A percentile compares a stretch with the other conserved stretches of the same genome.
phyloP scores from a whole-genome alignment of 2,113 vertebrate species.

The Todiramphus saurophagus region DNA sequence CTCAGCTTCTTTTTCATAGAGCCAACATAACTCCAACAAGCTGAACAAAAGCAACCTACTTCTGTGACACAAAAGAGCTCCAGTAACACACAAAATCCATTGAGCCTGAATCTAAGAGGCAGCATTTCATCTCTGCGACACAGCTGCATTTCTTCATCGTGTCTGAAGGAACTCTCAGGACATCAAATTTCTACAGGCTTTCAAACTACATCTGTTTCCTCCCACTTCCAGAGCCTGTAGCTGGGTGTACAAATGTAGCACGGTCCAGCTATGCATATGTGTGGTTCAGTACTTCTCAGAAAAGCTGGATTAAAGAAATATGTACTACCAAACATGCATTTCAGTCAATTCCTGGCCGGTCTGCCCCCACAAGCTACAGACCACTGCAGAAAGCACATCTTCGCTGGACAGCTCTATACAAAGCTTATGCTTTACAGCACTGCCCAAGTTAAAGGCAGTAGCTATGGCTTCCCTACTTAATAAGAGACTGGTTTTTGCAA shows the following conservation, averaged over 20 bases:
- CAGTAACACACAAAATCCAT: not conserved
- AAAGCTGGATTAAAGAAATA: not conserved
- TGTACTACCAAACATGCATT: rapidly evolving
- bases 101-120: rapidly evolving
- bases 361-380: not conserved
- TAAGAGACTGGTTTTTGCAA: not conserved
- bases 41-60: not conserved
- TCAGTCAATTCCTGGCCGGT: not conserved
- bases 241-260: not conserved
- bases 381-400: not conserved
- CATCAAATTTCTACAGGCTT: not conserved
- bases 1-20: not conserved
- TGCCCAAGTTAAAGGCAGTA: not conserved
- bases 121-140: not conserved
- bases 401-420: not conserved
- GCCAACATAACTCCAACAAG: not conserved
- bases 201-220: not conserved
- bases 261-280: rapidly evolving
- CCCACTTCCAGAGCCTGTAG: not conserved
- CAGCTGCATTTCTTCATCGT: not conserved
- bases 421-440: not conserved
- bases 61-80: not conserved
- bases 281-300: not conserved
- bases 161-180: not conserved
- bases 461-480: not conserved